These are phyloP conservation scores for Adela reaumurella DNA, from an alignment of 2,888 invertebrate species.

Conservation along the genomic window DNA sequence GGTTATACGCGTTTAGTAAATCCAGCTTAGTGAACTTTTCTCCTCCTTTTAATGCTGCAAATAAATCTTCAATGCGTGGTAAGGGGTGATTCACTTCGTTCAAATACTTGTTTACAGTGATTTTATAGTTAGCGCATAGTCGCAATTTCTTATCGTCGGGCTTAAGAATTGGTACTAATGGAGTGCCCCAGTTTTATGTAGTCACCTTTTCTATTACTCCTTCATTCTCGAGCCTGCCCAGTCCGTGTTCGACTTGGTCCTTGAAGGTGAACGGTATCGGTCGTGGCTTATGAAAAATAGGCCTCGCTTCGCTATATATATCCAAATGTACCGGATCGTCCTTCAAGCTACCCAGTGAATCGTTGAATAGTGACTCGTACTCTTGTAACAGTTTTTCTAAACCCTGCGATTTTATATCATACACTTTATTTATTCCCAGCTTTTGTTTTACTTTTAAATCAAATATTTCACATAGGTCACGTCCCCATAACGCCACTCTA, in stretches of 20 bases:
- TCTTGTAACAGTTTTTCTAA: too few relatives aligned
- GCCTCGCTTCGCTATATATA: slow-evolving; percentile 3
- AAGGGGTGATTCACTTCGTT: slow-evolving; percentile 12
- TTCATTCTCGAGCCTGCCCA: slow-evolving; percentile 11
- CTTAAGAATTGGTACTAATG: slow-evolving; percentile 23
- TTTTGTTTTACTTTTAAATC: neutral
- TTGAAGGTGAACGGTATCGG: slow-evolving; percentile 15
- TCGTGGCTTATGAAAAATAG: slow-evolving; percentile 14
- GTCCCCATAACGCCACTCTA: neutral
- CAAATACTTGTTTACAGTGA: slow-evolving; percentile 11
- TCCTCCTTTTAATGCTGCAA: slow-evolving; percentile 12
- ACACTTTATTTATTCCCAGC: too few relatives aligned
- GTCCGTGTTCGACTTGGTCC: slow-evolving; percentile 13
- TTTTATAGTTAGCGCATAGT: slow-evolving; percentile 2
- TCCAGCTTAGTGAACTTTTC: slow-evolving; percentile 11
- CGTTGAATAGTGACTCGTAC: neutral
- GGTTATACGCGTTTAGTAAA: slow-evolving; percentile 17
- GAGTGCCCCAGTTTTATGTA: slow-evolving; percentile 19
- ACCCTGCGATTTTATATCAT: too few relatives aligned
- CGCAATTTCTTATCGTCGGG: slow-evolving; percentile 13
- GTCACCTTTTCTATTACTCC: slow-evolving; percentile 15
- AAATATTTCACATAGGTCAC: neutral
- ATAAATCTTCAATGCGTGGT: slow-evolving; percentile 13
- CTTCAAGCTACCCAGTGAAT: neutral
- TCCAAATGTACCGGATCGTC: neutral